Conservation (phyloP, 92 coral and sea anemone species). For the Plumapathes pennacea region DNA sequence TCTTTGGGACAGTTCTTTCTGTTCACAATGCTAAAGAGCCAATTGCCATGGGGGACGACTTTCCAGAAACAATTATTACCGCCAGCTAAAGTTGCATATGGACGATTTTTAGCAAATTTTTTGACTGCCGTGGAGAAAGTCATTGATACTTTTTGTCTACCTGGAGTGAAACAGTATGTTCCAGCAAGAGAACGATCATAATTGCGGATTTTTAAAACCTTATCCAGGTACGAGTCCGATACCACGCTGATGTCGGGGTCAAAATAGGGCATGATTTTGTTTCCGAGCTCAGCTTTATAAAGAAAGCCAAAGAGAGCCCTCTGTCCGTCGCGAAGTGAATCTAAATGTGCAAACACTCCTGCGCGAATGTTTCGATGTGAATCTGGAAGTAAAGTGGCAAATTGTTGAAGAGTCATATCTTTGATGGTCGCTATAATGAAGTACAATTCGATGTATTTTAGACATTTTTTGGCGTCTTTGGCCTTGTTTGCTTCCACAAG, state of each 20-base stretch:
- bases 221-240: slow-evolving; percentile 1
- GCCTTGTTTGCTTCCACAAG: slow-evolving; percentile 3
- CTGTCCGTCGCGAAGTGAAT: neutral
- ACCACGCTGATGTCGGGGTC: slow-evolving; percentile 3
- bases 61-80: neutral
- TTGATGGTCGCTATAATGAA: neutral
- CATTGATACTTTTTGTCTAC: too few relatives aligned
- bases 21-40: neutral
- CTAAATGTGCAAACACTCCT: neutral
- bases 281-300: neutral
- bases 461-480: neutral
- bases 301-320: neutral
- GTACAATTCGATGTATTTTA: slow-evolving; percentile 9
- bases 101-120: too few relatives aligned
- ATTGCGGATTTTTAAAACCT: neutral
- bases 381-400: neutral
- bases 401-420: neutral
- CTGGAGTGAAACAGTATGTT: slow-evolving; percentile 1
- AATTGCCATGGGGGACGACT: slow-evolving; percentile 5
- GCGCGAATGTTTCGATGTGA: neutral
- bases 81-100: neutral
- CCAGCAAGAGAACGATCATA: slow-evolving; percentile 10
- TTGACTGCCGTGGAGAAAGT: too few relatives aligned
- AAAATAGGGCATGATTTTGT: neutral
- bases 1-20: neutral